phyloP scores from a whole-genome alignment of 1,140 invertebrate species.

The Pachyrhynchus sulphureomaculatus region DNA sequence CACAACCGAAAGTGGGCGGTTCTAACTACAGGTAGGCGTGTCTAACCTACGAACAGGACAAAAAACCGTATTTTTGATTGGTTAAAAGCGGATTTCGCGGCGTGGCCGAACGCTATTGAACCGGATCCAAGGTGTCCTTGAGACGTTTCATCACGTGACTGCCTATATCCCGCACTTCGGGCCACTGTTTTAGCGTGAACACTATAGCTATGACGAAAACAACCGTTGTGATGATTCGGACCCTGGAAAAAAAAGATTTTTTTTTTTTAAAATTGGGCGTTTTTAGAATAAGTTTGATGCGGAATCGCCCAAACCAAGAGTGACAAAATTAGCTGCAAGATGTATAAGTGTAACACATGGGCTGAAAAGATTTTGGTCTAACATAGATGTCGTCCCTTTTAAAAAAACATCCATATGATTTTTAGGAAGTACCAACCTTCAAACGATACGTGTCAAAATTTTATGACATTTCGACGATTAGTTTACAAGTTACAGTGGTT shows the following conservation, averaged over 20 bases:
- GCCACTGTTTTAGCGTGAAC: slow-evolving; percentile 85
- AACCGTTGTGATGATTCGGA: slow-evolving; percentile 81
- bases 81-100: background rate
- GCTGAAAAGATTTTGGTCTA: no score
- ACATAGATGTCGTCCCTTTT: no score
- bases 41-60: background rate
- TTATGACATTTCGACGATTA: no score
- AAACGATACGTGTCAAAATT: no score
- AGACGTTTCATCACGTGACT: slow-evolving; percentile 67
- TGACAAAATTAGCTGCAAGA: no score
- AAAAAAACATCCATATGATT: no score
- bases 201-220: slow-evolving; percentile 76
- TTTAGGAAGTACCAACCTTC: no score
- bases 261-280: no score
- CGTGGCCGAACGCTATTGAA: slow-evolving; percentile 56
- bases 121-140: slow-evolving; percentile 64
- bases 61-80: background rate
- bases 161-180: slow-evolving; percentile 77
- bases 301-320: no score
- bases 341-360: no score
- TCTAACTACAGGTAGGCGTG: background rate
- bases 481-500: no score
- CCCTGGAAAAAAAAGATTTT: slow-evolving; percentile 63
- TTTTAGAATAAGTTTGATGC: no score
- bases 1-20: background rate